Evolutionary conservation across 2,797 vertebrate genomes (phyloP), one percentile per base, ranked within the genome.

Genomic region (Gymnocypris eckloni): DNA sequence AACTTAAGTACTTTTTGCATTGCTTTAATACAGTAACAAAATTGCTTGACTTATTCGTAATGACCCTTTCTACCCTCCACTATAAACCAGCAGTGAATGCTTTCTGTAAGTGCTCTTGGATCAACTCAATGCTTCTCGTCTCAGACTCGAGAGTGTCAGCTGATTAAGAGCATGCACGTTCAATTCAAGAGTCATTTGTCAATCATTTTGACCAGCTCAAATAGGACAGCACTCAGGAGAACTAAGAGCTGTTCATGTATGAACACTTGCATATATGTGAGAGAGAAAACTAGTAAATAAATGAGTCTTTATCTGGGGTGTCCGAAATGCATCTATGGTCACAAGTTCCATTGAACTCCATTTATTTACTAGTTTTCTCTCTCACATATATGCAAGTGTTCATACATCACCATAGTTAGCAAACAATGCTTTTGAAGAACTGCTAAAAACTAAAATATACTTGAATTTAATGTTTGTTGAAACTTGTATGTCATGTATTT

Each of bases 141-240:
- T 72, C 70, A n/a, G 11, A 71, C 41, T 70, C 20, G 6, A 15
- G 6, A 66, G 33, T 67, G 66, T 39, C 33, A 7, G 66, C 66
- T 69, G 66, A 69, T 69, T 69, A 69, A 18, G 33, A 69, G 33
- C 3, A 37, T 67, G 64, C 64, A 67, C 37, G 64, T 69, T 69
- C 33, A 39, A 20, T 37, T 67, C 16, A 67, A 69, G 33, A 43
- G 20, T 6, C 69, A 43, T 71, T 43, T 13, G 9, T 71, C 11
- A 70, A 71, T 71, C 2, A 6, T n/a, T 69, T 39, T 71, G 39
- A 43, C 20, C 67, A 70, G 10, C 67, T 43, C 10, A 70, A 70
- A 70, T 11, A 70, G 37, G 67, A 41, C 18, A 70, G 10, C 39
- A 70, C 10, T 43, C n/a, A 70, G 22, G 37, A 41, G 4, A 70